These are phyloP conservation scores for Probosciger aterrimus DNA, from an alignment of 2,113 vertebrate species.

Conservation along the genomic window DNA sequence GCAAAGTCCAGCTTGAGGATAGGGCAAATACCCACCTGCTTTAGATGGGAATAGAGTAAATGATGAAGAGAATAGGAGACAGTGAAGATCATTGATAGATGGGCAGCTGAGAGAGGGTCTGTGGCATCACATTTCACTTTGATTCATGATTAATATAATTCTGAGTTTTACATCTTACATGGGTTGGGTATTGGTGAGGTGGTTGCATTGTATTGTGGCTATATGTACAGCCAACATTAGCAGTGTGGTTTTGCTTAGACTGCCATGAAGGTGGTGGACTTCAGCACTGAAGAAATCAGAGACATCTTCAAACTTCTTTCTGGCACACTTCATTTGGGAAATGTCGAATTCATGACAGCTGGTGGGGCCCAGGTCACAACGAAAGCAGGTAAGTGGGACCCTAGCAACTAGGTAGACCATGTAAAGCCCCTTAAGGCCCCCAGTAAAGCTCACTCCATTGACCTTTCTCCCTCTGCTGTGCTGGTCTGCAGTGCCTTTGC, in stretches of 20 bases:
- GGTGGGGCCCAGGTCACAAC: slow-evolving; percentile 89
- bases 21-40: neutral
- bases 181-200: neutral
- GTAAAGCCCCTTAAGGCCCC: neutral
- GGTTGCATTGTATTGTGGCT: neutral
- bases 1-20: neutral
- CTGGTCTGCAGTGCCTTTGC: neutral
- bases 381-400: slow-evolving; percentile 77
- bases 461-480: neutral
- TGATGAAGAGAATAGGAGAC: neutral
- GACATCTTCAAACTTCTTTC: slow-evolving; percentile 90
- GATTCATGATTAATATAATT: neutral
- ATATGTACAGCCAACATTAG: neutral
- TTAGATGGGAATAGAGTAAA: neutral
- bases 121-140: neutral
- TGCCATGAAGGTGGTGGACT: slow-evolving; percentile 88
- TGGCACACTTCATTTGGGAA: slow-evolving; percentile 88
- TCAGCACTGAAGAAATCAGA: slow-evolving; percentile 85
- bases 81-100: neutral
- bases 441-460: neutral
- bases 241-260: slow-evolving; percentile 69
- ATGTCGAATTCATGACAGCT: slow-evolving; percentile 91
- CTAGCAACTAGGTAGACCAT: neutral
- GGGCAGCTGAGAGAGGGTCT: neutral
- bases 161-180: neutral